Evolutionary conservation across 1,140 invertebrate genomes (phyloP), one percentile per base, ranked within the genome.

Genomic region (Eupristina koningsbergeri): DNA sequence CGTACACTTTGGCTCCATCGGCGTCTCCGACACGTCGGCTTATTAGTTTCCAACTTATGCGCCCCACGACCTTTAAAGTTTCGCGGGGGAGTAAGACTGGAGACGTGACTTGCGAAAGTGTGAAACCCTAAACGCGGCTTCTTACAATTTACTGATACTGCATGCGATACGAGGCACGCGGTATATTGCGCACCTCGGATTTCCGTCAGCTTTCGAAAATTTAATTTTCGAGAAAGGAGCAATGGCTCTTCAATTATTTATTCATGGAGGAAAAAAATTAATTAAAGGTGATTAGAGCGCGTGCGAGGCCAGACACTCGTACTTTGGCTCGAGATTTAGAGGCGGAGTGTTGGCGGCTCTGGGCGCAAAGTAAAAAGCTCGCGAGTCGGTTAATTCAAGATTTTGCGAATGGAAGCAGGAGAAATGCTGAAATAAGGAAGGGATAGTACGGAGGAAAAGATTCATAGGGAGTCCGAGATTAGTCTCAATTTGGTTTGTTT

Each of bases 31-130:
- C 82, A 0, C 31, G 34, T 26, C 75, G 85, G 84, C 87, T 89
- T 89, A 89, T 89, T 88, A 89, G 88, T 89, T 89, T 88, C 75
- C 87, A 89, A 89, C 88, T 88, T 88, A 88, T 83, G 85, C 73
- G 64, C 71, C 31, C 47, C n/a, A n/a, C 36, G 3, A 71, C 77
- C 83, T 85, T 85, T 78, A 85, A 85, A 85, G 26, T 85, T 84
- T 7, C 78, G 53, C 50, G 36, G 3, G 45, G 29, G 34, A 3
- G 17, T 19, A 45, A 64, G 69, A 81, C 69, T 50, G 53, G 80
- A 82, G 53, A 82, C 80, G 80, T 64, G 80, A 29, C 69, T 53
- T 17, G 6, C 45, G 41, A 29, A 17, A 36, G 71, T 45, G 74
- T 78, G 82, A 71, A 83, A 83, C 82, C 82, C 29, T 73, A 83